Evolutionary conservation across 2,888 invertebrate genomes (phyloP).

Genomic region (Pachydiplax longipennis): DNA sequence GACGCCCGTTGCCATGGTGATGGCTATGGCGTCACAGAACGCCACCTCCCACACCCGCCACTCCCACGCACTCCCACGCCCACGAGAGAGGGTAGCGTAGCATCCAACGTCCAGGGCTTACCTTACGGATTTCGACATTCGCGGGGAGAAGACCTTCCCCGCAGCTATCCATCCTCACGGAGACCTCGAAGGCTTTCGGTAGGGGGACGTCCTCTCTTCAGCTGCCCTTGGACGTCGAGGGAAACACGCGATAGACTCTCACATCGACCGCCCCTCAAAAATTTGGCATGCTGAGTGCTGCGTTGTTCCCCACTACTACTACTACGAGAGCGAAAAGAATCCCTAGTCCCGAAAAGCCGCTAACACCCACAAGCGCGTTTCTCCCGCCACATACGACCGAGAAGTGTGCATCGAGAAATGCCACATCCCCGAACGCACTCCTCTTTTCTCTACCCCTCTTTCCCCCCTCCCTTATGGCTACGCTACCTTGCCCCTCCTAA

Average conservation of each 20-base stretch:
- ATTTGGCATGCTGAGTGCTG: background rate
- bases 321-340: background rate
- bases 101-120: background rate
- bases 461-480: background rate
- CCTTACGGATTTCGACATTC: background rate
- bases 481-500: slow-evolving; percentile 49
- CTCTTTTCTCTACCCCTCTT: background rate
- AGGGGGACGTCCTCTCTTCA: background rate
- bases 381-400: background rate
- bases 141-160: background rate
- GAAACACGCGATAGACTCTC: background rate
- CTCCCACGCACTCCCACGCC: background rate
- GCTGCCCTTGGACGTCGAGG: background rate
- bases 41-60: background rate
- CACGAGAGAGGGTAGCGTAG: background rate
- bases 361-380: background rate
- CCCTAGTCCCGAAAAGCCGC: background rate
- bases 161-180: background rate
- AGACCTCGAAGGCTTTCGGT: background rate
- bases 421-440: background rate
- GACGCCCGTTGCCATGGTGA: slow-evolving; percentile 33
- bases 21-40: slow-evolving; percentile 34
- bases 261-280: background rate
- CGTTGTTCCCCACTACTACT: background rate
- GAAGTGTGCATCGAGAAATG: background rate